Conservation (phyloP, 1,140 invertebrate genomes). For the Temnothorax longispinosus region DNA sequence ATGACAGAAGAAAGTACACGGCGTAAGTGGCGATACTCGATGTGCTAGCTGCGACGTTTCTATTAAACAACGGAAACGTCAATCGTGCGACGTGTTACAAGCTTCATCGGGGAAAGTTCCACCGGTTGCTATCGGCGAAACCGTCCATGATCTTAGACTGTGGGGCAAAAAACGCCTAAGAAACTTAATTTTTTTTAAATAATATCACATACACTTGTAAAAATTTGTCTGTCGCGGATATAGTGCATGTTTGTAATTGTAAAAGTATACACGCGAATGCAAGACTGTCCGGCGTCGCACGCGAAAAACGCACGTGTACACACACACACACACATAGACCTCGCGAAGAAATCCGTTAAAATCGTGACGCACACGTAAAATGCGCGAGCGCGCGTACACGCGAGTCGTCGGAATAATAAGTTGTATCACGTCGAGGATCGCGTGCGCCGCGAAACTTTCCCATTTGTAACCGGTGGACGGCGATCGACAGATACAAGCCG, state of each 20-base stretch:
- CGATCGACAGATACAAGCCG: slow-evolving; percentile 76
- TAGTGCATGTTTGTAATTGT: neutral
- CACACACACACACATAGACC: no score
- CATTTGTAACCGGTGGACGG: slow-evolving; percentile 71
- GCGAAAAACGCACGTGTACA: neutral
- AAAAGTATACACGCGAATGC: neutral
- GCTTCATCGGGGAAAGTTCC: slow-evolving; percentile 69
- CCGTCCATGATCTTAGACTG: slow-evolving; percentile 1
- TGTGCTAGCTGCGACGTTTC: slow-evolving; percentile 49
- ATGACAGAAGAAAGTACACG: slow-evolving; percentile 65
- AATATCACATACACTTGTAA: neutral
- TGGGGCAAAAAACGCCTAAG: neutral
- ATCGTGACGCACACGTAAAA: slow-evolving; percentile 33
- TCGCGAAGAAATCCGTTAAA: slow-evolving; percentile 39
- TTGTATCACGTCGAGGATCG: slow-evolving; percentile 67
- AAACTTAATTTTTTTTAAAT: neutral
- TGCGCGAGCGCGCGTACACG: slow-evolving; percentile 13
- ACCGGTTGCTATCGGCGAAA: slow-evolving; percentile 35
- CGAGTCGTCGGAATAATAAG: slow-evolving; percentile 67
- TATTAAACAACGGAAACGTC: slow-evolving; percentile 73
- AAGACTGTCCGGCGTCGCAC: neutral
- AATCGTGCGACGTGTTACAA: slow-evolving; percentile 61
- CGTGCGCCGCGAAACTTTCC: slow-evolving; percentile 78
- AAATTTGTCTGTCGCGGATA: neutral
- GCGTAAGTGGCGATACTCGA: slow-evolving; percentile 18